Base-by-base conservation (phyloP, 2,113 vertebrate genomes). In the Trematocara stigmaticum region DNA sequence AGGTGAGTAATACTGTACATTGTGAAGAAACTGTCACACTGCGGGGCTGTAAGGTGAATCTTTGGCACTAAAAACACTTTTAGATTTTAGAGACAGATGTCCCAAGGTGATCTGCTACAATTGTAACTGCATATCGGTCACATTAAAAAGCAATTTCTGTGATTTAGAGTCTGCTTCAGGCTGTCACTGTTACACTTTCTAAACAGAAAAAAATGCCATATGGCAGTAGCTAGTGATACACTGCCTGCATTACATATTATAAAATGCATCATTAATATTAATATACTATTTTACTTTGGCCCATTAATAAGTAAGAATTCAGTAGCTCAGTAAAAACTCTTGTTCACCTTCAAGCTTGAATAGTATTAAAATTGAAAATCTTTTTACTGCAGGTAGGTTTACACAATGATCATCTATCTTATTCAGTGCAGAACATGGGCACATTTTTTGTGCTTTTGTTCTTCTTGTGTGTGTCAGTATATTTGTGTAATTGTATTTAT, bases 1-100 rank as follows among this genome's bases (percentile, higher is more conserved):
- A 98, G 97, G 98, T 99, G 92, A 96, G 97, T 74, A 38, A 55
- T 64, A 3, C 42, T 35, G 7, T 7, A 31, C 55, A 2, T 5
- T 23, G 13, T 29, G 13, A 11, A 40, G 6, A 38, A 51, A 82
- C 42, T 15, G 34, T 78, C 23, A 40, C 3, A 3, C 31, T n/a
- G 26, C 12, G 1, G 26, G 18, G 31, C 11, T 20, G 3, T 7
- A 45, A 42, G 13, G 15, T 61, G 10, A 38, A 52, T 76, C 6
- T 15, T 3, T 5, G 8, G 2, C 7, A 7, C 56, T 15, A 59
- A 6, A 83, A 83, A 47, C 56, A 40, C 7, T 71, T 53, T 51
- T 29, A 35, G 47, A 45, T 61, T 86, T 80, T 18, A 66, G 35
- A 9, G 64, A 49, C 6, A 23, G 40, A 82, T 83, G 78, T 61